Base-by-base conservation (phyloP, 2,113 vertebrate species). In the Psilopogon haemacephalus region DNA sequence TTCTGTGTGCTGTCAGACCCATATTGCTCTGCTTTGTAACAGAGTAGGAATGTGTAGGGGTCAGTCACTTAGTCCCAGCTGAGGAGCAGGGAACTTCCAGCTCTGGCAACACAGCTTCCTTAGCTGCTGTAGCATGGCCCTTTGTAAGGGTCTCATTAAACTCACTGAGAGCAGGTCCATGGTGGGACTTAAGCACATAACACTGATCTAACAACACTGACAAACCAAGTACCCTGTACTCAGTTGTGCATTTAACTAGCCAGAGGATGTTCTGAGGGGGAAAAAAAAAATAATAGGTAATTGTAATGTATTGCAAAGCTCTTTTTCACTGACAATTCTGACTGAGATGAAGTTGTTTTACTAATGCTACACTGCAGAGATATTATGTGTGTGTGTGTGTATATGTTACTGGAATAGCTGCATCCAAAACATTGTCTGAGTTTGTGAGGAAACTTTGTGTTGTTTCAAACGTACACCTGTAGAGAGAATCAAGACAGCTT, bases 81-180 rank as follows among this genome's bases (percentile, higher is more conserved):
- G 89, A 93, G 89, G 70, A 75, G 50, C 63, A 9, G 74, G 82
- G 87, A 74, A 96, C 91, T 95, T 93, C 82, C 91, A 95, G 88
- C 60, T 59, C 68, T 89, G 88, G 93, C 82, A 85, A 59, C 50
- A 12, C 1, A 79, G 37, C 46, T 84, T 75, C 63, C 63, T 69
- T 62, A 67, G 40, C 75, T 2, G 0, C 64, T 40, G 27, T 10
- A 55, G 55, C n/a, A 33, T 0, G 0, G 9, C 56, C 62, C 14
- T 69, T 55, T 38, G 28, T 54, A 87, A 79, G 69, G 35, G 14
- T 59, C 64, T 79, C 13, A 12, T 65, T 91, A 75, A 92, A 94
- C 70, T 72, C 32, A 1, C 55, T 23, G 32, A 79, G 55, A 60
- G 27, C 59, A 80, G 72, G 74, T 44, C 70, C 9, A 0, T 12